Percentiles rank a stretch among this genome's conserved stretches.
Conservation (phyloP, 2,888 invertebrate genomes). For the Drosophila siamana region DNA sequence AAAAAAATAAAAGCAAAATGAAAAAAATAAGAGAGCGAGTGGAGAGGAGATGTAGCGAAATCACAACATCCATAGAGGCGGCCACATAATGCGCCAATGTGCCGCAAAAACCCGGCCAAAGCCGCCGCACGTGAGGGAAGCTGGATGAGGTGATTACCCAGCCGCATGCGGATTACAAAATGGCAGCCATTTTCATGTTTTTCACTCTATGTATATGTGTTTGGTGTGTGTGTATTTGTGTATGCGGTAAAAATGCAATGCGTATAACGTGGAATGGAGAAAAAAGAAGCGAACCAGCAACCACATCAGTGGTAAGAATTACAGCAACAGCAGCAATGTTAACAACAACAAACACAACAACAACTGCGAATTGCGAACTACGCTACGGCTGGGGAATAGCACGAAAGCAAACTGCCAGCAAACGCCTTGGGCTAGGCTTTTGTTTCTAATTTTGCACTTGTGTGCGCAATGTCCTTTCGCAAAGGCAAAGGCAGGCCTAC, state of each 20-base stretch:
- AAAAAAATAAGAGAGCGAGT: background rate
- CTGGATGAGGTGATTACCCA: conserved; percentile 72
- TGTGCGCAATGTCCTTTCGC: conserved; percentile 63
- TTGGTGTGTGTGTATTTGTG: conserved; percentile 16
- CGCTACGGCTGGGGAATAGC: conserved; percentile 18
- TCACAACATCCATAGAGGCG: conserved; percentile 50
- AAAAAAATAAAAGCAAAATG: conserved; percentile 20
- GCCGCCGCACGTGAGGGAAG: conserved; percentile 67
- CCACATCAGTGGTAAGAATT: conserved; percentile 30
- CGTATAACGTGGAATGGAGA: conserved; percentile 37
- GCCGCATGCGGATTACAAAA: conserved; percentile 80
- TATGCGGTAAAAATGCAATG: conserved; percentile 71
- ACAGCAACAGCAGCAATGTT: conserved; percentile 26
- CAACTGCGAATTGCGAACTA: conserved; percentile 28
- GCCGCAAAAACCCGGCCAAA: conserved; percentile 70
- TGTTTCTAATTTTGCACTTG: conserved; percentile 81
- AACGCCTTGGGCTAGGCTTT: conserved; percentile 69
- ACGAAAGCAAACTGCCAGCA: conserved; percentile 37
- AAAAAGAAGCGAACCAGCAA: conserved; percentile 14
- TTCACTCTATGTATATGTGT: conserved; percentile 15
- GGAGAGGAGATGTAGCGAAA: conserved; percentile 40
- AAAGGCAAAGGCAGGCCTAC: conserved; percentile 64
- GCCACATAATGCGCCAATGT: conserved; percentile 68
- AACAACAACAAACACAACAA: conserved; percentile 32
- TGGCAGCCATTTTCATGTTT: conserved; percentile 75